Evolutionary conservation across 2,888 invertebrate species (phyloP).

Genomic region (Tetragonisca angustula): DNA sequence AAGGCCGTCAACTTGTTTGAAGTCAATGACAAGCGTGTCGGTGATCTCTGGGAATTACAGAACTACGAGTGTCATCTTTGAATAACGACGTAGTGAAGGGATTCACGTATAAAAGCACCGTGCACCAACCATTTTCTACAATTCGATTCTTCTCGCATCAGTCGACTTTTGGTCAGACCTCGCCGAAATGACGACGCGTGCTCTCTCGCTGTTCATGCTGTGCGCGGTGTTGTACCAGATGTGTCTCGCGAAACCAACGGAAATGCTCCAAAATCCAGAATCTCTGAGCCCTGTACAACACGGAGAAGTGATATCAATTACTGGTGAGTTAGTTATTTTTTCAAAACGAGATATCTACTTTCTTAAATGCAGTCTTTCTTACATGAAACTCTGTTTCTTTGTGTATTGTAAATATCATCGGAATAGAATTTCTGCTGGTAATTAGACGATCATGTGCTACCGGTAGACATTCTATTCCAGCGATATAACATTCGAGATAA

Average conservation of each 20-base stretch:
- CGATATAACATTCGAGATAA: too few relatives aligned
- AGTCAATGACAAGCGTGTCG: conserved; percentile 31
- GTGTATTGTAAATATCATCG: too few relatives aligned
- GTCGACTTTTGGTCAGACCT: neutral
- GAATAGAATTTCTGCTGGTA: too few relatives aligned
- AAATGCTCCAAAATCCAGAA: neutral
- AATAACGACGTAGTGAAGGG: conserved; percentile 62
- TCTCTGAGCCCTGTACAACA: conserved; percentile 26
- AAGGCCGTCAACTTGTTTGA: conserved; percentile 73
- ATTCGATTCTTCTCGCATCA: conserved; percentile 21
- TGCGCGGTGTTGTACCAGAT: conserved; percentile 11
- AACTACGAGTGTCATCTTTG: conserved; percentile 28
- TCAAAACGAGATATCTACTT: too few relatives aligned
- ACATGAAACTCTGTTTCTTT: too few relatives aligned
- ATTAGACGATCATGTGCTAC: too few relatives aligned
- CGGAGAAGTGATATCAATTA: neutral
- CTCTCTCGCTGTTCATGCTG: conserved; percentile 4
- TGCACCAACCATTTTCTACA: conserved; percentile 22
- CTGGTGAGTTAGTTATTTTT: conserved; percentile 41
- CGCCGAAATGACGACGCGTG: conserved; percentile 23
- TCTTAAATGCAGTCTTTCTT: neutral
- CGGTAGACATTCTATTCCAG: too few relatives aligned
- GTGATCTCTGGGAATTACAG: conserved; percentile 16
- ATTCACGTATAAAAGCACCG: conserved; percentile 62
- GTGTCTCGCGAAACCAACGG: conserved; percentile 45